Percentiles rank a stretch among this genome's conserved stretches.
These are phyloP conservation scores for Leucoraja erinaceus DNA, from an alignment of 2,113 vertebrate species.

Conservation along the genomic window DNA sequence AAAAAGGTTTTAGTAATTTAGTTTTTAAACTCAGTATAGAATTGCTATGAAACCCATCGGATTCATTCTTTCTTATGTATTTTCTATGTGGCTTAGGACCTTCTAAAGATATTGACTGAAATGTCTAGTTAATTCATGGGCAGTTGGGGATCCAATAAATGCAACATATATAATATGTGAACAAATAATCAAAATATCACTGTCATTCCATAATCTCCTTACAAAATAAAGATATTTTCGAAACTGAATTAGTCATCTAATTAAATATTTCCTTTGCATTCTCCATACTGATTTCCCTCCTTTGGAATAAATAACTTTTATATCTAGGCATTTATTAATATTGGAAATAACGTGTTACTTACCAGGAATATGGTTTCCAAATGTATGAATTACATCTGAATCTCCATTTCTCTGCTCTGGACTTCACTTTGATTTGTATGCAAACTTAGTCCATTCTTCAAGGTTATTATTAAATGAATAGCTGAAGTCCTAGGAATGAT, in stretches of 20 bases:
- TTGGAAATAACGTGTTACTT: not conserved
- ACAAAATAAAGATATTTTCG: not conserved
- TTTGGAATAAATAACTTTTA: not conserved
- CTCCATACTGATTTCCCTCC: not conserved
- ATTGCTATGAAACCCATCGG: too few species aligned
- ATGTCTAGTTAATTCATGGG: too few species aligned
- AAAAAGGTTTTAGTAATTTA: too few species aligned
- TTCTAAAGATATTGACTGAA: too few species aligned
- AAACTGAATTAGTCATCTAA: not conserved
- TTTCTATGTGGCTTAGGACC: too few species aligned
- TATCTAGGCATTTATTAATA: not conserved
- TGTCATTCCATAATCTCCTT: not conserved
- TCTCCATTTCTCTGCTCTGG: not conserved
- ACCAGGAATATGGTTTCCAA: not conserved
- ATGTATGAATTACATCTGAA: not conserved
- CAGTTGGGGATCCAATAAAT: too few species aligned
- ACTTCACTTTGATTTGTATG: not conserved
- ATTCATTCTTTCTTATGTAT: too few species aligned
- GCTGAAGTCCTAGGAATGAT: constrained; percentile 1
- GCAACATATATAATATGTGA: not conserved
- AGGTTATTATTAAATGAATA: constrained; percentile 7
- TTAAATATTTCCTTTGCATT: not conserved
- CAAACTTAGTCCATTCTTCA: constrained; percentile 23
- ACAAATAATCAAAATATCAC: not conserved
- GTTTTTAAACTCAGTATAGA: too few species aligned